A percentile compares a stretch with the other conserved stretches of the same genome.
Evolutionary conservation across 2,113 vertebrate species (phyloP).

Genomic region (Marmota flaviventris): DNA sequence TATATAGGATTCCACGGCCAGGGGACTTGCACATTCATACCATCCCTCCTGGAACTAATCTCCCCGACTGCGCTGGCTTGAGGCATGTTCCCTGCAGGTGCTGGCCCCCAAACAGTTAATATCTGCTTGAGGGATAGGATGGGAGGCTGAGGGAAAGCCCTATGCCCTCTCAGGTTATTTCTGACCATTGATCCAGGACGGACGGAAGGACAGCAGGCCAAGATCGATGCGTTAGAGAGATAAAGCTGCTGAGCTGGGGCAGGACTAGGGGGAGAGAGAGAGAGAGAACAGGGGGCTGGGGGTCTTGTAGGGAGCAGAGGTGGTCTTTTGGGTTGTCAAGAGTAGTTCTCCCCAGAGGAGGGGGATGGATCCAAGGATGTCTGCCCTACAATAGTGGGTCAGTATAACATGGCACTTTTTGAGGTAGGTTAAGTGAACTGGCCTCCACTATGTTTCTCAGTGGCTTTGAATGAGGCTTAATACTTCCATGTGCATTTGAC

Average conservation of each 20-base stretch:
- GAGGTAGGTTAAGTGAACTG: background rate
- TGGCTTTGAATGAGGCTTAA: background rate
- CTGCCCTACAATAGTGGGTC: background rate
- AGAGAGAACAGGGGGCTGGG: background rate
- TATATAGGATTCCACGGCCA: too few relatives aligned
- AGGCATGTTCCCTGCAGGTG: background rate
- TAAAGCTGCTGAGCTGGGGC: constrained; percentile 22
- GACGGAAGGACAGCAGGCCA: constrained; percentile 65
- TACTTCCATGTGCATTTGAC: background rate
- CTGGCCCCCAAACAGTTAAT: background rate
- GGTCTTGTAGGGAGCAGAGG: accelerated
- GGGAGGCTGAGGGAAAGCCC: constrained; percentile 11
- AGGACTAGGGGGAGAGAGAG: background rate
- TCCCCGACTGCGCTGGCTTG: background rate
- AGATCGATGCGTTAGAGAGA: constrained; percentile 59
- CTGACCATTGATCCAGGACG: constrained; percentile 75
- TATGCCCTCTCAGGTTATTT: constrained; percentile 69
- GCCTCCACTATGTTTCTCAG: background rate
- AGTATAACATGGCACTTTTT: background rate
- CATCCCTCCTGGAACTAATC: background rate
- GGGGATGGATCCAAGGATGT: background rate
- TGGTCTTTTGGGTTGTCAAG: background rate
- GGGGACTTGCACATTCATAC: background rate
- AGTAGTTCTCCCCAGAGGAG: background rate
- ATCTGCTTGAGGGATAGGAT: background rate